phyloP scores from a whole-genome alignment of 2,797 vertebrate genomes.

The Cyprinodon diabolis region DNA sequence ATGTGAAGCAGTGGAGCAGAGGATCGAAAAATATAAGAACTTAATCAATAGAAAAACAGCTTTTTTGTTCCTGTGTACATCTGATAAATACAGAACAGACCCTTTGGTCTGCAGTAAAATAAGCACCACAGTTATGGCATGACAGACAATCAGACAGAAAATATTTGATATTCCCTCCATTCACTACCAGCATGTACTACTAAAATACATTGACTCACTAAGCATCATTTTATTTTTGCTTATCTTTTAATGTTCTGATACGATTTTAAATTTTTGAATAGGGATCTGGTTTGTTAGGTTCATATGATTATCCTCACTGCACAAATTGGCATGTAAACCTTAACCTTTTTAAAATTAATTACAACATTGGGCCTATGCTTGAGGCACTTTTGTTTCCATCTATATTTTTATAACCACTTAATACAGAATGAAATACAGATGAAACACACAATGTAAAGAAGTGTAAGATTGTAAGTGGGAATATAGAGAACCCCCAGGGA shows the following conservation, averaged over 20 bases:
- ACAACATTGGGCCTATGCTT: background rate
- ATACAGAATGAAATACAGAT: conserved; percentile 16
- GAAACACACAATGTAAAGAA: conserved; percentile 37
- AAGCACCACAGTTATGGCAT: background rate
- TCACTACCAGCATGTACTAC: background rate
- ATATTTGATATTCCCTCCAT: background rate
- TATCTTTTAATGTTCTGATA: background rate
- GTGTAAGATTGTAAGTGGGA: conserved; percentile 30
- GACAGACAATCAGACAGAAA: background rate
- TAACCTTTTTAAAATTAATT: background rate
- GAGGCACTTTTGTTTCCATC: background rate
- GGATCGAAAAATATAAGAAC: background rate
- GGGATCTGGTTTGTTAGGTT: background rate
- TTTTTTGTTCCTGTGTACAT: background rate
- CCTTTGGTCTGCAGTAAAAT: background rate
- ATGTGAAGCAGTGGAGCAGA: conserved; percentile 4
- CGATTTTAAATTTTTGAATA: background rate
- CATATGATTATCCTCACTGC: background rate
- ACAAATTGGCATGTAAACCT: background rate
- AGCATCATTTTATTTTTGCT: background rate
- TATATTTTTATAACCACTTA: background rate
- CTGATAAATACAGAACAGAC: background rate
- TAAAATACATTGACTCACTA: background rate
- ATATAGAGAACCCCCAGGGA: conserved; percentile 22
- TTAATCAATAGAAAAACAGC: background rate